Base-by-base conservation (phyloP, 2,888 invertebrate species). In the Diarsia rubi region DNA sequence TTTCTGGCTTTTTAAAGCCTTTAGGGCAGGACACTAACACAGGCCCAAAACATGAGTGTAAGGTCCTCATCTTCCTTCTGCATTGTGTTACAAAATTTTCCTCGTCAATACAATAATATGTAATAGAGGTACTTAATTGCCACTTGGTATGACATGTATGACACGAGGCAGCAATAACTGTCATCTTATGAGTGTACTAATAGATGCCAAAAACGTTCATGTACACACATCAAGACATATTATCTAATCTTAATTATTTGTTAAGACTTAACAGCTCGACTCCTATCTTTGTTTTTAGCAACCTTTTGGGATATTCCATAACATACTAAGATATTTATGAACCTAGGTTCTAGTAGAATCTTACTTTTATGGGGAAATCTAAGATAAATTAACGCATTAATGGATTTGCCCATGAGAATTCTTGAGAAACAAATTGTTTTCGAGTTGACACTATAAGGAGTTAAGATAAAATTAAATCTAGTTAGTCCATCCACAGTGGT, bases 231-330 rank as follows among this genome's bases (percentile, higher is more conserved):
- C n/a, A 73, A 79, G 73, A 69, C 69, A 63, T 82, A 72, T 79
- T 82, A 72, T 79, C 74, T 83, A 69, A 83, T 82, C 83, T 69
- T 71, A 71, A 83, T 69, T 83, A 83, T 82, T 82, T 82, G 79
- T 74, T 62, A 57, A 65, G 73, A 47, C 69, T 82, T 70, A 60
- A 71, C 27, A 49, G 31, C 37, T 57, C 57, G 0, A 31, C 73
- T 77, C 62, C 60, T 81, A 79, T 73, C 79, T 83, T 57, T 81
- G 60, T 78, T 82, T 77, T 60, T 27, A 70, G 47, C 77, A 60
- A 57, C 27, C 11, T 42, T 82, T 72, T 78, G 78, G 71, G 68
- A 72, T 72, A 82, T 82, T 81, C 80, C 80, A 78, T 54, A 59
- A 31, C 70, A 69, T 8, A 54, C 60, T 31, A 31, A 60, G 42